phyloP scores from a whole-genome alignment of 2,113 vertebrate genomes.

The Genyomyrus donnyi region DNA sequence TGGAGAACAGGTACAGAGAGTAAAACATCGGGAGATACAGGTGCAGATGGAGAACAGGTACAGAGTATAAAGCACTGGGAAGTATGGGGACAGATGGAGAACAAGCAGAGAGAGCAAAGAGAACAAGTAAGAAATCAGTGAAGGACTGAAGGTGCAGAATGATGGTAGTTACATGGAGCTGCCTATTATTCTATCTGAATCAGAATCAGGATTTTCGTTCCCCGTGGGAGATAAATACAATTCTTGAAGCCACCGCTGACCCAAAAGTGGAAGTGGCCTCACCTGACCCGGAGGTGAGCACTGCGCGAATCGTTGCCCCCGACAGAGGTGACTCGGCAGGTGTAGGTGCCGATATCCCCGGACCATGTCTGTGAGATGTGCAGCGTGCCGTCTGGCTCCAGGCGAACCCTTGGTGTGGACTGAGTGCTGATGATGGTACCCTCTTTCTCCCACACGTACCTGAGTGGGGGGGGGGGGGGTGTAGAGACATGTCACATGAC shows the following conservation, averaged over 20 bases:
- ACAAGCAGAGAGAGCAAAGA: no score
- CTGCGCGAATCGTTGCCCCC: slow-evolving; percentile 89
- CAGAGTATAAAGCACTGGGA: neutral
- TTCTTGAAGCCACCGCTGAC: neutral
- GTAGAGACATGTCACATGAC: neutral
- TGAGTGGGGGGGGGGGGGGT: slow-evolving; percentile 29
- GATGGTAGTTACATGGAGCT: neutral
- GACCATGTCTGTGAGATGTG: slow-evolving; percentile 98
- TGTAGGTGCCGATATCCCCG: slow-evolving; percentile 91
- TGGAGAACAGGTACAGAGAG: no score
- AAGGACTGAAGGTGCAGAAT: neutral
- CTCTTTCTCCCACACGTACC: slow-evolving; percentile 93
- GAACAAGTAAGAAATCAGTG: neutral
- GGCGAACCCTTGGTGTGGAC: slow-evolving; percentile 66
- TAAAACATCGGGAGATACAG: no score
- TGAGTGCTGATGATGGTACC: slow-evolving; percentile 63
- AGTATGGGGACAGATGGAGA: neutral
- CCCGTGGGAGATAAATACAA: neutral
- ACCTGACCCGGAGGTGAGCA: slow-evolving; percentile 90
- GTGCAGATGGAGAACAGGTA: neutral
- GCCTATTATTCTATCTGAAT: neutral
- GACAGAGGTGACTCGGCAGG: slow-evolving; percentile 80
- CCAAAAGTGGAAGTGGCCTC: slow-evolving; percentile 15
- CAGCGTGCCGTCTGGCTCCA: slow-evolving; percentile 75
- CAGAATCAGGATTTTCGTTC: neutral